These are phyloP conservation scores for Epizoanthus stellaris DNA, from an alignment of 92 coral and sea anemone species.

Conservation along the genomic window DNA sequence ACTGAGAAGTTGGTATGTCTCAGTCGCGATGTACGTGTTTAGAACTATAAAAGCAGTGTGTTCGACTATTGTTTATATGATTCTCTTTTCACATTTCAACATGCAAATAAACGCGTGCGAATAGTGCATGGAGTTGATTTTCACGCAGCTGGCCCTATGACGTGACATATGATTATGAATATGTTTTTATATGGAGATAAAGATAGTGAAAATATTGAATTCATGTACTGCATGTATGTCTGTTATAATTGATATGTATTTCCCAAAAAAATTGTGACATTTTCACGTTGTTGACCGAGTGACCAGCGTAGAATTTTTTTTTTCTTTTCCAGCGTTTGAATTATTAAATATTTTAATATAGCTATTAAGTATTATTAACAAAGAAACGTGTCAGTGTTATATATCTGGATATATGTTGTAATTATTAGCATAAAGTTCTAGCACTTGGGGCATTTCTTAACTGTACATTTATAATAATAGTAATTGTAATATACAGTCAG, in stretches of 20 bases:
- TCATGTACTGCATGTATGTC: neutral
- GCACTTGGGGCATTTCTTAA: too few relatives aligned
- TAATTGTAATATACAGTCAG: too few relatives aligned
- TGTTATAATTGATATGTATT: neutral
- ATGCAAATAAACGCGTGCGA: constrained; percentile 34
- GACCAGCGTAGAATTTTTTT: neutral
- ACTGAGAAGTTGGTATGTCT: neutral
- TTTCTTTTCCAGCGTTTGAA: constrained; percentile 28
- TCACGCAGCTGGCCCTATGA: neutral
- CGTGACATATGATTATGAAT: constrained; percentile 1
- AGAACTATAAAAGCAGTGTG: neutral
- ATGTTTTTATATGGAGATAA: neutral
- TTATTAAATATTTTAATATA: constrained; percentile 20
- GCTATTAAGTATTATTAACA: neutral
- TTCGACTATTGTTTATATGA: neutral
- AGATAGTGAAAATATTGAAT: neutral
- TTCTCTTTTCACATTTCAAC: constrained; percentile 18
- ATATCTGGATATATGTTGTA: neutral
- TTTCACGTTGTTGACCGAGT: constrained; percentile 19
- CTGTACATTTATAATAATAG: too few relatives aligned
- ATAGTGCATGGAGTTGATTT: constrained; percentile 11
- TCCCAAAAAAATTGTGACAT: too few relatives aligned
- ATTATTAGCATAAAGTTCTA: neutral
- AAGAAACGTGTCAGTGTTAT: constrained; percentile 3
- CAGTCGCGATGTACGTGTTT: neutral